Evolutionary conservation across 2,113 vertebrate species (phyloP).

Genomic region (Aldabrachelys gigantea): DNA sequence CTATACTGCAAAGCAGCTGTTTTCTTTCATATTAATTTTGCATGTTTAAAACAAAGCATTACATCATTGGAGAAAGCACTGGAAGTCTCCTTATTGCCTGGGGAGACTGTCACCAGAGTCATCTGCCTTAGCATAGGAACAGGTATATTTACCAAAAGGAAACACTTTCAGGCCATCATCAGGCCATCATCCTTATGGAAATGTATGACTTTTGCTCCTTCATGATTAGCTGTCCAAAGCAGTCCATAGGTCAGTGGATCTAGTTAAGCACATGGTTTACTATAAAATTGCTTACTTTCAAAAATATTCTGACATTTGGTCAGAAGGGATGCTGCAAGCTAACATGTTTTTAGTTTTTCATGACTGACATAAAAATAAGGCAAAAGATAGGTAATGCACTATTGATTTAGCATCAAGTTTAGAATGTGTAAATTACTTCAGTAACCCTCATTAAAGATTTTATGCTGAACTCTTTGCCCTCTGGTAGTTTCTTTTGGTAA

Average conservation of each 20-base stretch:
- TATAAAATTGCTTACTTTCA: neutral
- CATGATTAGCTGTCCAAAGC: neutral
- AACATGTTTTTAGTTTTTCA: neutral
- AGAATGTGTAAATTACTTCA: neutral
- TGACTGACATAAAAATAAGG: neutral
- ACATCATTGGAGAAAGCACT: neutral
- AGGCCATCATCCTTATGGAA: neutral
- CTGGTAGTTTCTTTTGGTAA: neutral
- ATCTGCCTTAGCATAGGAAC: neutral
- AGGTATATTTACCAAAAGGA: neutral
- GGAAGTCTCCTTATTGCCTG: neutral
- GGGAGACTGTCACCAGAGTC: neutral
- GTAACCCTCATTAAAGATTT: neutral
- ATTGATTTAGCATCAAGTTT: neutral
- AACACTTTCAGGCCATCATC: neutral
- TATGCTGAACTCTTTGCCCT: neutral
- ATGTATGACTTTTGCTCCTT: neutral
- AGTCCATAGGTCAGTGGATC: neutral
- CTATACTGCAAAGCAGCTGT: neutral
- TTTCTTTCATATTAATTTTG: neutral
- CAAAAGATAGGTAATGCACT: slow-evolving; percentile 12
- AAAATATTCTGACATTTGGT: neutral
- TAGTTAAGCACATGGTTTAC: neutral
- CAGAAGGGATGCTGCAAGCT: neutral
- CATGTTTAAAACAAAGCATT: neutral